Base-by-base conservation (phyloP, 2,888 invertebrate species). In the Sinotaia quadrata region DNA sequence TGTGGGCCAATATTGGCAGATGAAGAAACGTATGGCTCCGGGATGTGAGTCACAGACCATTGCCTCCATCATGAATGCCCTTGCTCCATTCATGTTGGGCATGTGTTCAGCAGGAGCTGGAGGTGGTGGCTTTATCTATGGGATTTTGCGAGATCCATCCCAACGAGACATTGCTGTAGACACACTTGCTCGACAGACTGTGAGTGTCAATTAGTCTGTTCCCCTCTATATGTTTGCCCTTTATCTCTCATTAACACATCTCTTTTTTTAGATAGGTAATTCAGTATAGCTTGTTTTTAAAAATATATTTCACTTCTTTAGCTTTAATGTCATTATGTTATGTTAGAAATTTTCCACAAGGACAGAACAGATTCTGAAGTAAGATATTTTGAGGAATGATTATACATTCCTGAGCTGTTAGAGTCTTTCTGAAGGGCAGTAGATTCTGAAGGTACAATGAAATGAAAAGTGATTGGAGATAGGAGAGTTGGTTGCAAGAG, bases 11-110 rank as follows among this genome's bases (percentile, higher is more conserved):
- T 89, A 89, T 78, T 89, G 89, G 89, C 71, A 83, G 67, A 84
- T 86, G 79, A 89, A 89, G 83, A 88, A 88, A 69, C 71, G 78
- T 7, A 83, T 89, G 84, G 89, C 89, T 0, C 87, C 88, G 1
- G 89, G 89, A 4, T 87, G 88, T 80, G 88, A 89, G 74, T 87
- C 89, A 0, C 73, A 75, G n/a, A 74, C 78, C 24, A 85, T 89
- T 5, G 78, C 79, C 10, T 72, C 71, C 24, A 80, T 89, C 72
- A 87, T 89, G 83, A 54, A 62, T 0, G 74, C 76, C 2, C 73
- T 88, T 10, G 73, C 81, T 21, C 84, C 85, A 0, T 79, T 83
- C 68, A 76, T 82, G 29, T 72, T 80, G 27, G 88, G 88, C 12
- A 82, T 85, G 76, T 81, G 83, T 65, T 77, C 89, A 81, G 87